Evolutionary conservation across 1,140 invertebrate genomes (phyloP).

Genomic region (Nebria ingens): DNA sequence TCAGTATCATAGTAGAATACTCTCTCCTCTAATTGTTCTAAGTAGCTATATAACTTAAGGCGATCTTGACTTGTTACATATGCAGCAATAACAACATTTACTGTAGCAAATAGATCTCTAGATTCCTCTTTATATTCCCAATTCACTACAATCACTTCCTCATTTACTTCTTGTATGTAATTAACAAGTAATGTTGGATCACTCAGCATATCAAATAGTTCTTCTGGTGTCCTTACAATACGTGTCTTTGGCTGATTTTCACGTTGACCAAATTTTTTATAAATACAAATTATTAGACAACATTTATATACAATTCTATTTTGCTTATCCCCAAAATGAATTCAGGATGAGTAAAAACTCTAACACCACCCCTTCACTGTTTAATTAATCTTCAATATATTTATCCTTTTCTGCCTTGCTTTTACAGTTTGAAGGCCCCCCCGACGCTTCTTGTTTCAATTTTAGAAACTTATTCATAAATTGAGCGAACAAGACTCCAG

Average conservation of each 20-base stretch:
- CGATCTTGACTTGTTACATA: neutral
- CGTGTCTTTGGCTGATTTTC: neutral
- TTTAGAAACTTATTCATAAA: constrained; percentile 31
- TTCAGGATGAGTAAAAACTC: constrained; percentile 31
- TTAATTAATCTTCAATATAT: constrained; percentile 30
- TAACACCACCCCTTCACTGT: constrained; percentile 31
- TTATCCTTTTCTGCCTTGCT: constrained; percentile 21
- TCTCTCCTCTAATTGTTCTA: neutral
- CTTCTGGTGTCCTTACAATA: neutral
- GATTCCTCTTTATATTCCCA: neutral
- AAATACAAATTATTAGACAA: neutral
- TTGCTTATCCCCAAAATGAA: constrained; percentile 28
- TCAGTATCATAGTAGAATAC: neutral
- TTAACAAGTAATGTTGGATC: neutral
- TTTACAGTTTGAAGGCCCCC: constrained; percentile 25
- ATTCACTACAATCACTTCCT: neutral
- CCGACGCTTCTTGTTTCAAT: constrained; percentile 29
- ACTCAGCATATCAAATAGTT: neutral
- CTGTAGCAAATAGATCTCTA: neutral
- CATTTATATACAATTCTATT: neutral
- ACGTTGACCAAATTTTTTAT: neutral
- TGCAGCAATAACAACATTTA: neutral
- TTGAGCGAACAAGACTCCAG: constrained; percentile 24
- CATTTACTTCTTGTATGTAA: neutral
- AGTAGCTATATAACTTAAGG: neutral